Conservation (phyloP, 2,113 vertebrate genomes). For the Chaetura pelagica region DNA sequence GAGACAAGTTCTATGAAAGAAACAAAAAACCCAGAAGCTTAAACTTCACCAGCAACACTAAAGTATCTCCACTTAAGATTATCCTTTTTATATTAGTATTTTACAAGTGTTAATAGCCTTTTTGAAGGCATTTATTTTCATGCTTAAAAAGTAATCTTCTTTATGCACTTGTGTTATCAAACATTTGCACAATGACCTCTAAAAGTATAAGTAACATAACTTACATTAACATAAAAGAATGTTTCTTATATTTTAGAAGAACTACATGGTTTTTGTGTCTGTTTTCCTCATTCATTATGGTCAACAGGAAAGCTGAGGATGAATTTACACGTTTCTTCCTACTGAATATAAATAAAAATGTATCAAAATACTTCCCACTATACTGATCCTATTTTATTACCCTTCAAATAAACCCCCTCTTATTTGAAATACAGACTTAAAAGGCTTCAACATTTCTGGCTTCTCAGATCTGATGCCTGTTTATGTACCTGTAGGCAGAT, state of each 20-base stretch:
- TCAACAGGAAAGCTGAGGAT: not conserved
- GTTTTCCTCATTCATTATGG: not conserved
- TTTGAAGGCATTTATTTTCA: not conserved
- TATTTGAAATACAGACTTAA: not conserved
- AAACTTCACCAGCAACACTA: not conserved
- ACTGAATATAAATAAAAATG: not conserved
- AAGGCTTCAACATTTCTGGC: not conserved
- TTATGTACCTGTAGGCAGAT: not conserved
- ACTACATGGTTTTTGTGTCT: not conserved
- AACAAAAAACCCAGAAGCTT: not conserved
- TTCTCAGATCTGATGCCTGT: not conserved
- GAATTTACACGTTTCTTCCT: not conserved
- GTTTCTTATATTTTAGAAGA: not conserved
- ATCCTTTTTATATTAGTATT: constrained; percentile 12
- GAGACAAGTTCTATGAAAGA: not conserved
- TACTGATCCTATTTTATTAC: not conserved
- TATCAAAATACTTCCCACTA: not conserved
- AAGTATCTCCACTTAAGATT: not conserved
- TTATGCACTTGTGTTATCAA: not conserved
- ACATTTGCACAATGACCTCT: not conserved
- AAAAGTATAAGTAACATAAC: not conserved
- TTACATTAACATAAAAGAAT: not conserved
- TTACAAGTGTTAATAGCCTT: constrained; percentile 16
- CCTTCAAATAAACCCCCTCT: not conserved
- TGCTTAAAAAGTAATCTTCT: constrained; percentile 3